phyloP scores from a whole-genome alignment of 2,797 vertebrate species.

The Cossypha dichroa region DNA sequence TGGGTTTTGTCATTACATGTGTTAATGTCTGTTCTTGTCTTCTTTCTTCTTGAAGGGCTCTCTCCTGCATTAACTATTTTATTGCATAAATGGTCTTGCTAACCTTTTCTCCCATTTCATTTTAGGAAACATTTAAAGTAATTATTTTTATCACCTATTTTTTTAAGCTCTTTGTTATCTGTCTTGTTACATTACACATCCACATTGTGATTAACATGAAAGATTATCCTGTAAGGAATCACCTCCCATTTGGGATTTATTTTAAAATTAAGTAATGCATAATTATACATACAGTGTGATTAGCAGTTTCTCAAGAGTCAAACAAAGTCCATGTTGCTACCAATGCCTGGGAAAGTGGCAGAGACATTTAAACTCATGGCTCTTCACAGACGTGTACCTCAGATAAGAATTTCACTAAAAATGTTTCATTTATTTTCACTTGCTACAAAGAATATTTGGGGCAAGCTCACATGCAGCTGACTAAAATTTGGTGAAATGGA shows the following conservation, averaged over 20 bases:
- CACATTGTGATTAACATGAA: not conserved
- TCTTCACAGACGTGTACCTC: not conserved
- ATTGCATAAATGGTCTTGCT: not conserved
- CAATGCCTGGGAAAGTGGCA: not conserved
- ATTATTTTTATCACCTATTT: conserved; percentile 49
- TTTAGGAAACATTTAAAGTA: not conserved
- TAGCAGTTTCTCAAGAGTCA: not conserved
- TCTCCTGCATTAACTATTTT: not conserved
- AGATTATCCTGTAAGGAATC: conserved; percentile 51
- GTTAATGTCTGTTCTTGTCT: not conserved
- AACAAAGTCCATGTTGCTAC: not conserved
- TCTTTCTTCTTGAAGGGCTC: not conserved
- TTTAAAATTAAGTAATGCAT: conserved; percentile 41
- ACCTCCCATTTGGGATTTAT: conserved; percentile 31
- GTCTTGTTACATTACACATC: conserved; percentile 8
- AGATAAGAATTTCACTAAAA: not conserved
- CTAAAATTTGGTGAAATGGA: not conserved
- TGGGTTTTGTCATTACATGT: not conserved
- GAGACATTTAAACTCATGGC: not conserved
- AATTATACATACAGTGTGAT: too few relatives aligned
- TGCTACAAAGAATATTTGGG: not conserved
- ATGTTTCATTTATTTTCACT: not conserved
- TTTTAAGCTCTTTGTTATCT: conserved; percentile 58
- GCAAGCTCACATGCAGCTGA: not conserved
- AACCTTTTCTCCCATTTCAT: not conserved